A percentile compares a stretch with the other conserved stretches of the same genome.
Evolutionary conservation across 2,113 vertebrate genomes (phyloP).

Genomic region (Muntiacus reevesi): DNA sequence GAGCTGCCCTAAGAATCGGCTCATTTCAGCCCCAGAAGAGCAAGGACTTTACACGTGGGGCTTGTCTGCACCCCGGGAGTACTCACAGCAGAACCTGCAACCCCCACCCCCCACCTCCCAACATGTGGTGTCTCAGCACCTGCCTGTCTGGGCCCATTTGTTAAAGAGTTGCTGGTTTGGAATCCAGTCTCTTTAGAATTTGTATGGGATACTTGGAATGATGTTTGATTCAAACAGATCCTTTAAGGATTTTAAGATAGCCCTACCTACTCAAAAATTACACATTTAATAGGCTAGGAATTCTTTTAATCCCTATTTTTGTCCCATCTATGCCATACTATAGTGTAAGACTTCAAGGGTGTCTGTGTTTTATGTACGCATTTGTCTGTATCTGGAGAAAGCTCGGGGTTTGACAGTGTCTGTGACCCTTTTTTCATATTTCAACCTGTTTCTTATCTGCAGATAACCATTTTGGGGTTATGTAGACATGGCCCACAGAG

Average conservation of each 20-base stretch:
- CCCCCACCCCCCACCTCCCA: not conserved
- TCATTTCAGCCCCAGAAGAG: not conserved
- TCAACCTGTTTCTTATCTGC: not conserved
- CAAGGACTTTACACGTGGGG: fast-evolving
- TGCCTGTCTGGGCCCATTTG: not conserved
- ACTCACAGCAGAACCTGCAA: fast-evolving
- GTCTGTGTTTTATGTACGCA: not conserved
- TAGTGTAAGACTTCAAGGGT: not conserved
- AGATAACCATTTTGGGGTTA: not conserved
- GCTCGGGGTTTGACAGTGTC: too few species aligned
- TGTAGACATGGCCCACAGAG: not conserved
- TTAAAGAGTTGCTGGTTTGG: not conserved
- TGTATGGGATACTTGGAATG: not conserved
- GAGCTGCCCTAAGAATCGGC: not conserved
- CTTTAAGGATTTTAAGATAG: not conserved
- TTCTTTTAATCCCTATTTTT: not conserved
- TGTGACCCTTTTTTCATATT: not conserved
- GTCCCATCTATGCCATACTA: not conserved
- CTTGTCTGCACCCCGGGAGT: not conserved
- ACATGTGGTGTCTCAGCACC: not conserved
- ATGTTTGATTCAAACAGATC: not conserved
- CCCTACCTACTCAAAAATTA: not conserved
- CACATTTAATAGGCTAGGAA: not conserved
- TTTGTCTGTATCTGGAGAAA: not conserved
- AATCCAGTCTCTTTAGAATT: not conserved